Percentiles rank a stretch among this genome's conserved stretches.
phyloP scores from a whole-genome alignment of 2,797 vertebrate species.

The Phrynocephalus forsythii region DNA sequence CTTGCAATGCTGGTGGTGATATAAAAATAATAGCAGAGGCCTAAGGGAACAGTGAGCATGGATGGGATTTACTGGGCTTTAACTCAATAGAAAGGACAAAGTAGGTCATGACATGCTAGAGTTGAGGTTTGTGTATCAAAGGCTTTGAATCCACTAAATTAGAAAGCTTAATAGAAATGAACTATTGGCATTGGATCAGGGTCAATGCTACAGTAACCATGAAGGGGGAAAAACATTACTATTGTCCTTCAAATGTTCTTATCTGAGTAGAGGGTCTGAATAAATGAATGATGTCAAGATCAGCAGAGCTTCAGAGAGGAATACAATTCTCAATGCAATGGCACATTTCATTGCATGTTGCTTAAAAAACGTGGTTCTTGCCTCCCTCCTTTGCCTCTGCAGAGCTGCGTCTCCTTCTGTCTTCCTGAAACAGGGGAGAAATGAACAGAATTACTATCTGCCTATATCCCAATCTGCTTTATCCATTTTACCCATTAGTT shows the following conservation, averaged over 20 bases:
- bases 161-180: not conserved
- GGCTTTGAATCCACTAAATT: not conserved
- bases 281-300: not conserved
- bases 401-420: not conserved
- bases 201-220: not conserved
- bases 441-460: too few relatives aligned
- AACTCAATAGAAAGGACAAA: not conserved
- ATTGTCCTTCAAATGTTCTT: not conserved
- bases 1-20: not conserved
- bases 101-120: not conserved
- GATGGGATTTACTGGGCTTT: not conserved
- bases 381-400: not conserved
- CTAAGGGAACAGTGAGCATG: not conserved
- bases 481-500: not conserved
- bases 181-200: not conserved
- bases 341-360: not conserved
- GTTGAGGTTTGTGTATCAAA: not conserved
- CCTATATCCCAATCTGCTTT: not conserved
- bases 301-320: not conserved
- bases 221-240: not conserved
- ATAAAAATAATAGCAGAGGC: not conserved
- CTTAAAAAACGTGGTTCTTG: not conserved
- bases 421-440: not conserved
- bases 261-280: not conserved
- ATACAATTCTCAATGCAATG: not conserved